Base-by-base conservation (phyloP, 2,797 vertebrate species). In the Rachycentron canadum region DNA sequence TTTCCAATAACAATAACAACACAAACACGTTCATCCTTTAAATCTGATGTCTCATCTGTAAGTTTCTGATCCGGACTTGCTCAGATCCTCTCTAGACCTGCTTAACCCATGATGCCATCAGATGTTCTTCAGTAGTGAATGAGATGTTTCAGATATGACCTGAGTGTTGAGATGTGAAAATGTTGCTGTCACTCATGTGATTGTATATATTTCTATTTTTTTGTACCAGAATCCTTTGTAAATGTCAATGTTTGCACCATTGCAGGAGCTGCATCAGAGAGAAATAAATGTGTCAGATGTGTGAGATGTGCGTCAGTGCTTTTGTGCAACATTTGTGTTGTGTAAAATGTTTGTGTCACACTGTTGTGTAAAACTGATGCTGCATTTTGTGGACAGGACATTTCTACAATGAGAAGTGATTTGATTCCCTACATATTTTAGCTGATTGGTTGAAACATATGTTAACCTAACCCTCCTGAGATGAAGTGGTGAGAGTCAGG, bases 341-440 rank as follows among this genome's bases (percentile, higher is more conserved):
- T 65, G 40, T 16, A 41, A 56, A n/a, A 28, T 60, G 45, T 65
- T 21, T 58, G 0, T n/a, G 28, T 61, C 8, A 21, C 56, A 12
- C 40, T 56, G 40, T 78, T 78, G 61, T 52, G 75, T 66, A 59
- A 74, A 70, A 13, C 13, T 53, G 26, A 25, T 36, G 34, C 53
- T 40, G 50, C 7, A 16, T 43, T 47, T 8, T 3, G 43, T 47
- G 17, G 53, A 65, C 56, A 69, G 40, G 49, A 73, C 10, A 3
- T 79, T 67, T 47, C 38, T 38, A n/a, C 53, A 40, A 53, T 14
- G 23, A 52, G 12, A 52, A 26, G 11, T 2, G 3, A 2, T 17
- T 25, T 8, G 7, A 38, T 49, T 7, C 23, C 6, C 45, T 34
- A n/a, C 34, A 23, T 16, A 21, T n/a, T 10, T 50, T 10, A 36